These are phyloP conservation scores for Gymnocephalus cernua DNA, from an alignment of 2,113 vertebrate species.

Conservation along the genomic window DNA sequence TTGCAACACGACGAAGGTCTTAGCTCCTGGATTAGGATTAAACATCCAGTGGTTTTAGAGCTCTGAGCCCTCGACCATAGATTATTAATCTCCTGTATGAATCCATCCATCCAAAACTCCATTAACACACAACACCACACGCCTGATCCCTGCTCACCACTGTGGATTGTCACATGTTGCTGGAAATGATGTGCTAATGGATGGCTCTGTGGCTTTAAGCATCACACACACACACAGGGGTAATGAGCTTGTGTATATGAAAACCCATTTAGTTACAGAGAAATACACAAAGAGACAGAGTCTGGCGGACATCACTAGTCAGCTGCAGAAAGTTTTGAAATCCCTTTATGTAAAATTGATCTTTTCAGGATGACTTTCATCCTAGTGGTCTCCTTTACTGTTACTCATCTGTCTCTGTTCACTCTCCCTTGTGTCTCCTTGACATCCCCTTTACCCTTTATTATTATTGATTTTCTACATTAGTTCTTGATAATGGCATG, in stretches of 20 bases:
- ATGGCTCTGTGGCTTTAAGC: constrained; percentile 5
- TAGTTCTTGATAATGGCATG: background rate
- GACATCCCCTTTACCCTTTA: background rate
- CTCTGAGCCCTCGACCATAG: constrained; percentile 45
- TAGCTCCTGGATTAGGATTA: constrained; percentile 78
- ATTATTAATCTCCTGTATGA: constrained; percentile 69
- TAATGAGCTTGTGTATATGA: background rate
- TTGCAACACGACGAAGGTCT: constrained; percentile 36
- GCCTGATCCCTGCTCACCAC: constrained; percentile 10
- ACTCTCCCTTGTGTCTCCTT: background rate
- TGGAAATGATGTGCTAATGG: constrained; percentile 42
- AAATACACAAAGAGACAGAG: background rate
- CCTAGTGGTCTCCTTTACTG: constrained; percentile 21
- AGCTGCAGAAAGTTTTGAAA: constrained; percentile 13
- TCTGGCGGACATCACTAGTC: background rate
- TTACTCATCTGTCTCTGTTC: constrained; percentile 8
- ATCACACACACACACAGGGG: background rate
- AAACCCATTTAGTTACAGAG: background rate
- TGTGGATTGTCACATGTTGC: constrained; percentile 29
- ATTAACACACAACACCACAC: constrained; percentile 50
- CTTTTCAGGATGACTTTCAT: constrained; percentile 28
- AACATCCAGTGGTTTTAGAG: constrained; percentile 58
- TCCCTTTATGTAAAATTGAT: constrained; percentile 20
- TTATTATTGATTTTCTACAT: constrained; percentile 22
- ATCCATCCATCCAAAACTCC: constrained; percentile 41